phyloP scores from a whole-genome alignment of 2,113 vertebrate genomes.

The Sula dactylatra region DNA sequence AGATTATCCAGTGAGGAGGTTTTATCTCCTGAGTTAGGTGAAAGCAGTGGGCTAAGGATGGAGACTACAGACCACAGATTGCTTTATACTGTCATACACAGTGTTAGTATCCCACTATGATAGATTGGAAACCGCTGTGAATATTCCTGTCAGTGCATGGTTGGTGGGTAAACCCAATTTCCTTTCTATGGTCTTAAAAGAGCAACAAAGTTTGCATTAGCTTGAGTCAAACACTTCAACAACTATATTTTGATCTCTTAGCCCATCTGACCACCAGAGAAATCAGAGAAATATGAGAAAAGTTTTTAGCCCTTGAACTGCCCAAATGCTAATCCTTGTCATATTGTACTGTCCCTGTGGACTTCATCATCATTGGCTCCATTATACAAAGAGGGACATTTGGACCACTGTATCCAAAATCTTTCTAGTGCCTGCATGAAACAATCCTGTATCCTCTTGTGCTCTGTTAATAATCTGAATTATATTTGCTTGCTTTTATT shows the following conservation, averaged over 20 bases:
- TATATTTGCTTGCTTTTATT: slow-evolving; percentile 35
- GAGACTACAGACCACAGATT: not conserved
- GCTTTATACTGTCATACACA: not conserved
- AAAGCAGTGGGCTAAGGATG: not conserved
- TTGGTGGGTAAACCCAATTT: not conserved
- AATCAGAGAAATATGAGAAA: not conserved
- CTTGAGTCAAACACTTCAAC: not conserved
- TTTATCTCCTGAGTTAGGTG: not conserved
- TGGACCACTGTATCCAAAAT: not conserved
- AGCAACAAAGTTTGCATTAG: not conserved
- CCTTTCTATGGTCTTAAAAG: not conserved
- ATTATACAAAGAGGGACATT: not conserved
- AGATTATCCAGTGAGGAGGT: not conserved
- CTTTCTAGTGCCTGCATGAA: not conserved
- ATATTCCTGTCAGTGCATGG: not conserved
- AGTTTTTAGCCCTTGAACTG: not conserved
- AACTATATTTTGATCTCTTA: not conserved
- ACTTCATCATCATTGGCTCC: not conserved
- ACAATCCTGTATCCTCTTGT: not conserved
- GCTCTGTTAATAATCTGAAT: not conserved
- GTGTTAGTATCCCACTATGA: not conserved
- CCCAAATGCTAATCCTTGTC: not conserved
- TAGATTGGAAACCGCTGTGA: not conserved
- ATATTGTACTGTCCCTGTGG: not conserved
- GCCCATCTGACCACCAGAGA: not conserved